Base-by-base conservation (phyloP, 2,797 vertebrate species). In the Molossus alvarezi region DNA sequence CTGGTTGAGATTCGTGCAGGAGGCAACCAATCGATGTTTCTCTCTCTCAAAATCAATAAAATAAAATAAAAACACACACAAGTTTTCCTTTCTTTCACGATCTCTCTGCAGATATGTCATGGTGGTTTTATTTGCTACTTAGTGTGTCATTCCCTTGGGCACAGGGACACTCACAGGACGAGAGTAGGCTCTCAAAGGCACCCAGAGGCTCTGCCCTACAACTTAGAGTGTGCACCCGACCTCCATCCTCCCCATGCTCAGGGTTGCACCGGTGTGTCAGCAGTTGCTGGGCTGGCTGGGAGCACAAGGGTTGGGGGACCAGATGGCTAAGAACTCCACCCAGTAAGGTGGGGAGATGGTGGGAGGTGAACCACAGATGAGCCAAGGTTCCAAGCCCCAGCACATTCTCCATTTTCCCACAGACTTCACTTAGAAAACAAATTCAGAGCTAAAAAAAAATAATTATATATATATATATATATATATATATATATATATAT, bases 381-480 rank as follows among this genome's bases (percentile, higher is more conserved):
- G 11, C 10, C 58, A 48, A 33, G 53, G 27, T 17, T 81, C 37
- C 3, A 53, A 90, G 77, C 2, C 6, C 73, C 69, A 84, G 25
- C 21, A 87, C 12, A 25, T 13, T 6, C 17, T 83, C 41, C 21
- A 37, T 71, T 69, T 21, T 48, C 17, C 57, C 58, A 79, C 14
- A 81, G 57, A 85, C n/a, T 7, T 69, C 37, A 29, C 1, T 72
- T 51, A 75, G n/a, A 86, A 86, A 96, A 88, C 64, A 83, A 58
- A 82, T 79, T 48, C 58, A 92, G 48, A 85, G 17, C 48, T 57
- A 73, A 89, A 85, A 67, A 67, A 33, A 15, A 10, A 80, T 64
- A 41, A 41, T 57, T 5, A 45, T 5, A 45, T 45, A 45, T 45
- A 33, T 33, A 33, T 33, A 33, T 33, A 33, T 33, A 33, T 33